phyloP scores from a whole-genome alignment of 2,113 vertebrate species.

The Numenius arquata region DNA sequence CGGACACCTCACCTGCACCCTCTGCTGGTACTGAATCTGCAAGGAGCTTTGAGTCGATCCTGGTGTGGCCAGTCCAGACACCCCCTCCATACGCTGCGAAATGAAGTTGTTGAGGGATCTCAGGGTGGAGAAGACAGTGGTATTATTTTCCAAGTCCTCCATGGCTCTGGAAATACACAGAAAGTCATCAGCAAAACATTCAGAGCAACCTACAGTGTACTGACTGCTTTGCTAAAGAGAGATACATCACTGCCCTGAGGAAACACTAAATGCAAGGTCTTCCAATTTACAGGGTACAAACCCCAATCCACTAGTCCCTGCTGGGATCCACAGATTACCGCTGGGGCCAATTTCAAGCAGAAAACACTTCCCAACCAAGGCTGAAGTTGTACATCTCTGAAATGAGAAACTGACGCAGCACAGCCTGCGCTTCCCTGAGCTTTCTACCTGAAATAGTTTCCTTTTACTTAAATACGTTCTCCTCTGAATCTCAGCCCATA shows the following conservation, averaged over 20 bases:
- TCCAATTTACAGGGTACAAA: neutral
- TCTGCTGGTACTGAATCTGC: conserved; percentile 86
- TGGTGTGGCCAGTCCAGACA: conserved; percentile 43
- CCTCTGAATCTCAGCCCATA: neutral
- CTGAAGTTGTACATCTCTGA: neutral
- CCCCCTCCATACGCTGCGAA: conserved; percentile 69
- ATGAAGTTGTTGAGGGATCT: conserved; percentile 91
- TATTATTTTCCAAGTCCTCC: conserved; percentile 86
- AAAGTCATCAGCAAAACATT: neutral
- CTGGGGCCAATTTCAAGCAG: neutral
- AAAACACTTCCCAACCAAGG: neutral
- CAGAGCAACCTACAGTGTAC: neutral
- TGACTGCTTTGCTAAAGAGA: neutral
- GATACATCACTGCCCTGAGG: neutral
- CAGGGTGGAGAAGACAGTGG: conserved; percentile 86
- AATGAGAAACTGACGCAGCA: neutral
- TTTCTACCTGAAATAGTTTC: neutral
- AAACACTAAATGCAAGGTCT: neutral
- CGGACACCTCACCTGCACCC: conserved; percentile 80
- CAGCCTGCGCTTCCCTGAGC: neutral
- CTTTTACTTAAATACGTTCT: neutral
- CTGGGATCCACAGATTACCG: neutral
- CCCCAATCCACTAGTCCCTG: neutral
- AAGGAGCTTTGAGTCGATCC: conserved; percentile 54
- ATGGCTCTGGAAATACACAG: conserved; percentile 53